Evolutionary conservation across 2,888 invertebrate genomes (phyloP).

Genomic region (Meganola albula): DNA sequence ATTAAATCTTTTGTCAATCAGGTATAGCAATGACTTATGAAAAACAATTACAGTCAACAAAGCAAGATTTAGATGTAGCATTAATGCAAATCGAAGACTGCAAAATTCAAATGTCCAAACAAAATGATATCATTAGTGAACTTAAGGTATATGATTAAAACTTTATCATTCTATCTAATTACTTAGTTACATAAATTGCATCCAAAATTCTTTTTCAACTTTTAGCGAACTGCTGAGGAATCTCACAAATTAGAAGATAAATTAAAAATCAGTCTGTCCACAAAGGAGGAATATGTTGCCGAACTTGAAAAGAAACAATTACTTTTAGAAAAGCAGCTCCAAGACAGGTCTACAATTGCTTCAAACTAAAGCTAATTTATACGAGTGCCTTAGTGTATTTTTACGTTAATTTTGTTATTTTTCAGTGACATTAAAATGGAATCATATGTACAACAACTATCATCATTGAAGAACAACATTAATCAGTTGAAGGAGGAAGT

Average conservation of each 20-base stretch:
- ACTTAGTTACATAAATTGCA: no score
- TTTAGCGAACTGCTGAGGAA: slow-evolving; percentile 42
- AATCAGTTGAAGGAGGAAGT: slow-evolving; percentile 50
- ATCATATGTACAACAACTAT: slow-evolving; percentile 51
- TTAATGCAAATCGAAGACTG: slow-evolving; percentile 41
- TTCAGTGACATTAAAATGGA: slow-evolving; percentile 54
- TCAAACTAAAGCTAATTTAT: neutral
- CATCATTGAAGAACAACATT: slow-evolving; percentile 47
- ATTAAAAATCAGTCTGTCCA: slow-evolving; percentile 36
- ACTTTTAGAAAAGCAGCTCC: slow-evolving; percentile 41
- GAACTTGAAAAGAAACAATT: slow-evolving; percentile 46
- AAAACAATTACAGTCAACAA: slow-evolving; percentile 32
- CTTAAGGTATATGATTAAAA: slow-evolving; percentile 44
- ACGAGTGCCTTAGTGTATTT: no score
- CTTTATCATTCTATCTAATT: no score
- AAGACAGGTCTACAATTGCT: slow-evolving; percentile 38
- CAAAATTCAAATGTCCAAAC: slow-evolving; percentile 33
- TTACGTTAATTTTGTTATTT: slow-evolving; percentile 15
- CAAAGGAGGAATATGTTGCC: slow-evolving; percentile 44
- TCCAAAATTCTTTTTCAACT: neutral
- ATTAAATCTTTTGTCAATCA: no score
- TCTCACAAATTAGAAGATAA: slow-evolving; percentile 33
- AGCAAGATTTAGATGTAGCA: slow-evolving; percentile 36
- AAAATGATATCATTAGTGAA: slow-evolving; percentile 39
- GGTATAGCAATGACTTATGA: slow-evolving; percentile 23